Evolutionary conservation across 2,113 vertebrate genomes (phyloP), one percentile per base, ranked within the genome.

Genomic region (Garra rufa): DNA sequence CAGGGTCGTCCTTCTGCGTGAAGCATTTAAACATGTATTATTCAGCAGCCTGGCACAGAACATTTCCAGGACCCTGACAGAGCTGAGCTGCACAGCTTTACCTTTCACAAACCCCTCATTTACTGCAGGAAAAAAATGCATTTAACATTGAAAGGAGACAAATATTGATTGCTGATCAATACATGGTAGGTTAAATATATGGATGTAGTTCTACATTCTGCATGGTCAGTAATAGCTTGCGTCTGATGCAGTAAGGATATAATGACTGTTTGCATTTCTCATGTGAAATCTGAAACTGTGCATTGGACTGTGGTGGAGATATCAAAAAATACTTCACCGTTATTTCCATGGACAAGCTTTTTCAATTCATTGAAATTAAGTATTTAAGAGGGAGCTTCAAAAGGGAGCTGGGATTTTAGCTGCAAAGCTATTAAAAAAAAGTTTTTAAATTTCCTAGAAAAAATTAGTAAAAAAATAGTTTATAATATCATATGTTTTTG

Each of bases 1-100:
- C 28, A 82, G 80, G 80, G 80, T 82, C 46, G 21, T 55, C 65
- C 65, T 82, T 82, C 44, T 70, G 80, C 30, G 1, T 55, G 30
- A 82, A 30, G 65, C 80, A 52, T 82, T 82, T 82, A 38, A 50
- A 82, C 80, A 82, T 71, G 65, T 41, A 82, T 82, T 82, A 82
- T 82, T 70, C 80, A 82, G 80, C 48, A 82, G 65, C 63, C 46
- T 52, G 21, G 65, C 80, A 82, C 65, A 52, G 46, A 70, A 82
- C 30, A 70, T 82, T 82, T 82, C 11, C 80, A 82, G 46, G 46
- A 70, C 65, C 65, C 46, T 55, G 46, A 55, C 80, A 55, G 80
- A 70, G 65, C 46, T 17, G 46, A 70, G 61, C 48, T 70, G 21
- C 63, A 70, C 46, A 3, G 65, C 28, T 24, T 24, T 70, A 43